Conservation (phyloP, 2,113 vertebrate genomes). For the Nibea albiflora region DNA sequence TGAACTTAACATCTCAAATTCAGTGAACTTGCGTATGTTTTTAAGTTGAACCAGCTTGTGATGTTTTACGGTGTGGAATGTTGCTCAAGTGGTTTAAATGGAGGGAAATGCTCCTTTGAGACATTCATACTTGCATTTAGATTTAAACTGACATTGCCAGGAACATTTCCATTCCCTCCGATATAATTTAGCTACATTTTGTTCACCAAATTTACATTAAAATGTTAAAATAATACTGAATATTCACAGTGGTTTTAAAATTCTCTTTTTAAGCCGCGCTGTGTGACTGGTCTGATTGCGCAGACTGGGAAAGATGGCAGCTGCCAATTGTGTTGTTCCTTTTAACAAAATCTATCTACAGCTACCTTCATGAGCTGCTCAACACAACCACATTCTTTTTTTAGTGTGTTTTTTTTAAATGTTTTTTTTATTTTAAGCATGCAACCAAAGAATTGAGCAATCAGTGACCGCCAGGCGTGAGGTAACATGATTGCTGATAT, state of each 20-base stretch:
- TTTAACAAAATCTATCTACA: background rate
- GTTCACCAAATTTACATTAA: background rate
- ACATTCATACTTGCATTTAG: background rate
- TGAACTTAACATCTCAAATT: background rate
- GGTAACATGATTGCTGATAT: background rate
- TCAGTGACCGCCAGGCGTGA: background rate
- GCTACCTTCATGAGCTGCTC: background rate
- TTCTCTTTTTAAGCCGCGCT: background rate
- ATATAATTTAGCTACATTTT: background rate
- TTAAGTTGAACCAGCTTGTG: background rate
- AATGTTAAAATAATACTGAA: too few relatives aligned
- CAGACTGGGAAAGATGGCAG: conserved; percentile 26
- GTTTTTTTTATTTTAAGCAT: too few relatives aligned
- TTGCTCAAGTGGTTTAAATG: background rate
- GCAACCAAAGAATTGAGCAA: background rate
- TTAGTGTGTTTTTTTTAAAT: background rate
- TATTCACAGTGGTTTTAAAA: conserved; percentile 3
- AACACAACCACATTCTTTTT: background rate
- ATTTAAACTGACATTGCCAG: background rate
- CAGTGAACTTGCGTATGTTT: background rate
- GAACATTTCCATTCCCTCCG: background rate
- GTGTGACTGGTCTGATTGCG: background rate
- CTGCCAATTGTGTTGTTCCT: background rate
- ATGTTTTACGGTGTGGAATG: background rate
- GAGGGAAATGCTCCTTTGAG: background rate